Percentiles rank a stretch among this genome's conserved stretches.
Conservation (phyloP, 2,113 vertebrate species). For the Mirounga angustirostris region DNA sequence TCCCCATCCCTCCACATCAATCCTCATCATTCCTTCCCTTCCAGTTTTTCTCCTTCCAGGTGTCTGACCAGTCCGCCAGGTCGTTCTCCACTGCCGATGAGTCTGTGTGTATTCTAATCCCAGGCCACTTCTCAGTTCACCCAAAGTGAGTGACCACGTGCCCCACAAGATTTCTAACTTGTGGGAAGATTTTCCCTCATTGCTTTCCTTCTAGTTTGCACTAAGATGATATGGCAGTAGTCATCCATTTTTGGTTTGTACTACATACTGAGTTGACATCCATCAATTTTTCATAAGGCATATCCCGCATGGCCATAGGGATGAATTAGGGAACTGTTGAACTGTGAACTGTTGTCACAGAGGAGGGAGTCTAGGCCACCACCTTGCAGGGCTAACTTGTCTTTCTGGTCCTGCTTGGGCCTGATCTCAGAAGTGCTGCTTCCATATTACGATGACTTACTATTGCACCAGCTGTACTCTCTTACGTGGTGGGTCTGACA, state of each 20-base stretch:
- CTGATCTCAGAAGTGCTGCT: neutral
- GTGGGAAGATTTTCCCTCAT: neutral
- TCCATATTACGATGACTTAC: neutral
- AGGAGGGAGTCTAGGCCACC: neutral
- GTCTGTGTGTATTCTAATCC: neutral
- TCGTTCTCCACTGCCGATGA: neutral
- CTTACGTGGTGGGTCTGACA: neutral
- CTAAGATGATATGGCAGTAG: neutral
- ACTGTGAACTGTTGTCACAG: neutral
- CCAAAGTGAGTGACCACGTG: neutral
- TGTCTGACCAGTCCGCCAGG: neutral
- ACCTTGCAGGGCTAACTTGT: neutral
- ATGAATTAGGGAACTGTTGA: neutral
- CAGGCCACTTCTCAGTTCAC: neutral
- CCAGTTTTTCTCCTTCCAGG: neutral
- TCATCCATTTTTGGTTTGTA: neutral
- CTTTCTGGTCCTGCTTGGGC: neutral
- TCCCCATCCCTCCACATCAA: neutral
- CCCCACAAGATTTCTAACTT: neutral
- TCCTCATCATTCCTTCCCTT: neutral
- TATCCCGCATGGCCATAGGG: neutral
- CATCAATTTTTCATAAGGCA: neutral
- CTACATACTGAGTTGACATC: neutral
- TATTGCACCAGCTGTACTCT: neutral
- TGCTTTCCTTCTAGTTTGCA: neutral